Percentiles rank a stretch among this genome's conserved stretches.
Conservation (phyloP, 2,888 invertebrate species). For the Ennomos fuscantarius region DNA sequence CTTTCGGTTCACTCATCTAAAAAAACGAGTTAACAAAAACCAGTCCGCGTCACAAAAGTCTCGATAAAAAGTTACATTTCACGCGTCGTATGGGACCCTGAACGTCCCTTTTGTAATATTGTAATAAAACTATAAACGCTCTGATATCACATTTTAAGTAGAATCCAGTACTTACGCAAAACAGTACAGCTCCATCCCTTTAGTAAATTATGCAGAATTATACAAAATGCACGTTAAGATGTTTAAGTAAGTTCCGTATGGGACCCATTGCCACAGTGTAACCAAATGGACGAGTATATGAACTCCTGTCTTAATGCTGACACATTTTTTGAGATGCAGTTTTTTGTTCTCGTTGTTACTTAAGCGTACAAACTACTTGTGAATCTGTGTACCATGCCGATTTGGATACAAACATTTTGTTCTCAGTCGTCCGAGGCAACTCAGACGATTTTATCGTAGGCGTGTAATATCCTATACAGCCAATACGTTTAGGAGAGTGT, state of each 20-base stretch:
- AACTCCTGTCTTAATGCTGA: too few relatives aligned
- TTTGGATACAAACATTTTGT: too few relatives aligned
- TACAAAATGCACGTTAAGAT: conserved; percentile 39
- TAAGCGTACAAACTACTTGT: too few relatives aligned
- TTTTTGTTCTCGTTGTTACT: too few relatives aligned
- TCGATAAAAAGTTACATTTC: conserved; percentile 13
- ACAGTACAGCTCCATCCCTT: conserved; percentile 22
- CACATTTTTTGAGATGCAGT: too few relatives aligned
- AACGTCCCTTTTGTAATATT: conserved; percentile 10
- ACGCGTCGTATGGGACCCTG: conserved; percentile 2
- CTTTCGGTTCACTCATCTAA: too few relatives aligned
- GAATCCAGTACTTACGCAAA: conserved; percentile 15
- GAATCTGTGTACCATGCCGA: too few relatives aligned
- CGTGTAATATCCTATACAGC: too few relatives aligned
- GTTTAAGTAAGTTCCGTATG: conserved; percentile 30
- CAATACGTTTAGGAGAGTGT: too few relatives aligned
- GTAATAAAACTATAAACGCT: conserved; percentile 18
- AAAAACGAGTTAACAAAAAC: background rate
- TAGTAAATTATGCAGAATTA: conserved; percentile 35
- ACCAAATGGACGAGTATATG: background rate
- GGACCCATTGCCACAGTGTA: conserved; percentile 16
- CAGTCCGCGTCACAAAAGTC: background rate
- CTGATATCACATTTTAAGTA: conserved; percentile 26
- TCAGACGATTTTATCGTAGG: too few relatives aligned
- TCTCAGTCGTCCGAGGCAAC: too few relatives aligned